Evolutionary conservation across 2,113 vertebrate genomes (phyloP).

Genomic region (Microcebus jonahi): DNA sequence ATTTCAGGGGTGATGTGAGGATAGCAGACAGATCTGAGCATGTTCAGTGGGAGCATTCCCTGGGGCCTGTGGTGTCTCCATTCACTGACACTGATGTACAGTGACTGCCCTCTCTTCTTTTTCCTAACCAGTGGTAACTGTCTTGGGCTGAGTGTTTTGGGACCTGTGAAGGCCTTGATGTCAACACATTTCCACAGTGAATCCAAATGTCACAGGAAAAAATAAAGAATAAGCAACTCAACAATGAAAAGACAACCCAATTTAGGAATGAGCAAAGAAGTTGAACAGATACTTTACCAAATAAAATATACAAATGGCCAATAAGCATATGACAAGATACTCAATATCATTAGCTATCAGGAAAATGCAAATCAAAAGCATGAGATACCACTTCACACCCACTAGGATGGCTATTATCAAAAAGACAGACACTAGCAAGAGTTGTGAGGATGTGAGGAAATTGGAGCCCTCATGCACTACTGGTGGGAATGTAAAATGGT

Average conservation of each 20-base stretch:
- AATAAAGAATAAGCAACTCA: conserved; percentile 54
- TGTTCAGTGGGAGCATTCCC: conserved; percentile 37
- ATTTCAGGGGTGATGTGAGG: conserved; percentile 65
- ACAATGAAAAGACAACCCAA: conserved; percentile 30
- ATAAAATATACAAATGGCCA: conserved; percentile 43
- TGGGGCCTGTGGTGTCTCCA: conserved; percentile 50
- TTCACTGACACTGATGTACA: conserved; percentile 64
- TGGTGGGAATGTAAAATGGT: neutral
- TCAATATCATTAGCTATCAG: conserved; percentile 34
- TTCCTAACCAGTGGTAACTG: conserved; percentile 44
- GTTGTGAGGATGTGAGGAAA: conserved; percentile 22
- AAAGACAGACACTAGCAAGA: conserved; percentile 37
- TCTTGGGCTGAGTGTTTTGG: conserved; percentile 56
- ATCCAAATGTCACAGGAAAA: conserved; percentile 1
- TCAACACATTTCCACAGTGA: conserved; percentile 47
- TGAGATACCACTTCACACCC: neutral
- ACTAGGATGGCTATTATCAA: conserved; percentile 37
- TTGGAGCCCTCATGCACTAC: neutral
- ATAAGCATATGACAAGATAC: conserved; percentile 18
- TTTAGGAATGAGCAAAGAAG: conserved; percentile 36
- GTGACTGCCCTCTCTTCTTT: conserved; percentile 59
- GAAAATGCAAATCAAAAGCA: conserved; percentile 48
- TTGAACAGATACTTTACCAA: conserved; percentile 47
- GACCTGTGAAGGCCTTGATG: conserved; percentile 35
- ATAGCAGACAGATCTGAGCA: conserved; percentile 54